phyloP scores from a whole-genome alignment of 1,140 invertebrate species.

The Cardiocondyla obscurior region DNA sequence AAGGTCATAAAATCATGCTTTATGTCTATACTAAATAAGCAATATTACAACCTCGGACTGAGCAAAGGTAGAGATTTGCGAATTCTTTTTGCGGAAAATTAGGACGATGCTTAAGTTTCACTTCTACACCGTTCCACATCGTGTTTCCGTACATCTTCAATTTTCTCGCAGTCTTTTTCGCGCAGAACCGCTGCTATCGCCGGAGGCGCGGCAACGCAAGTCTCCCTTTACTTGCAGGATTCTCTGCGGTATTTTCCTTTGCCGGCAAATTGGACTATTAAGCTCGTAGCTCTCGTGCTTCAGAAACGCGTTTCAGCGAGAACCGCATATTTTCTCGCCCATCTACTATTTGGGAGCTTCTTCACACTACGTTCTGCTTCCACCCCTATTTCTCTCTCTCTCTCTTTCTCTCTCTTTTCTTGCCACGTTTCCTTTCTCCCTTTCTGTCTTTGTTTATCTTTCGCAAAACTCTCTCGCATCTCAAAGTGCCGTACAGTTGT shows the following conservation, averaged over 20 bases:
- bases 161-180: slow-evolving; percentile 71
- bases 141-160: slow-evolving; percentile 76
- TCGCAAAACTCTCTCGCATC: slow-evolving; percentile 44
- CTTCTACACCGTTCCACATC: slow-evolving; percentile 30
- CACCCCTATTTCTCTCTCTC: neutral
- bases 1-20: neutral
- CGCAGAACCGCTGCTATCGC: slow-evolving; percentile 24
- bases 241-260: slow-evolving; percentile 77
- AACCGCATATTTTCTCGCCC: slow-evolving; percentile 61
- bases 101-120: neutral
- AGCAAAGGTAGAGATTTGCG: slow-evolving; percentile 9
- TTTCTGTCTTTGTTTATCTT: neutral
- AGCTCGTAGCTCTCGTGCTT: slow-evolving; percentile 68
- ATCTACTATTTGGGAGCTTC: slow-evolving; percentile 33
- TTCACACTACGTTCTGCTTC: slow-evolving; percentile 16
- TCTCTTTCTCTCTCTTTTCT: neutral
- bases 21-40: neutral
- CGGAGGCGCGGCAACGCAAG: slow-evolving; percentile 19
- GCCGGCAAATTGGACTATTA: slow-evolving; percentile 80
- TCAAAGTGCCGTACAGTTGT: slow-evolving; percentile 72
- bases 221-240: slow-evolving; percentile 71
- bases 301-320: slow-evolving; percentile 63
- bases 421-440: neutral
- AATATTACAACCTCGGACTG: neutral
- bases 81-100: slow-evolving; percentile 34